A percentile compares a stretch with the other conserved stretches of the same genome.
These are phyloP conservation scores for Ctena decussata DNA, from an alignment of 2,888 invertebrate species.

Conservation along the genomic window DNA sequence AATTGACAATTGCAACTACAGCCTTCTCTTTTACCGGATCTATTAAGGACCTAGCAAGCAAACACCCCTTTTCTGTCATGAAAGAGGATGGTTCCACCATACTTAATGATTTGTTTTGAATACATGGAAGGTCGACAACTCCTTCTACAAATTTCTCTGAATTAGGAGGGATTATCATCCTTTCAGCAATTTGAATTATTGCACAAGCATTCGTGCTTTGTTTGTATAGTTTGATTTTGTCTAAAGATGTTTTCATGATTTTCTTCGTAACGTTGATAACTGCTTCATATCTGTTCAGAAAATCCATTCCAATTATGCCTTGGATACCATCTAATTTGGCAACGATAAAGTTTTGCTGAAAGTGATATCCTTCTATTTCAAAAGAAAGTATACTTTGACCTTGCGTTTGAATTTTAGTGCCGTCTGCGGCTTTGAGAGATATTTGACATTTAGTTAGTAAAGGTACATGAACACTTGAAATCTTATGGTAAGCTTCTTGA, in stretches of 20 bases:
- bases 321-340: conserved; percentile 26
- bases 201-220: conserved; percentile 20
- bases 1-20: conserved; percentile 21
- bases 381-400: conserved; percentile 2
- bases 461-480: background rate
- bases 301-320: conserved; percentile 56
- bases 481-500: background rate
- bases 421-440: conserved; percentile 8
- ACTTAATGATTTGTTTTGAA: background rate
- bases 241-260: conserved; percentile 13
- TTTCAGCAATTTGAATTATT: conserved; percentile 12
- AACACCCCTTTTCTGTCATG: background rate
- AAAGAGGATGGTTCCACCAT: conserved; percentile 16
- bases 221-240: conserved; percentile 27
- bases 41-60: conserved; percentile 13
- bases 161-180: conserved; percentile 14
- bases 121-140: background rate
- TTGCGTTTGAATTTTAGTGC: background rate
- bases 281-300: conserved; percentile 41
- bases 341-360: conserved; percentile 25
- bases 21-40: background rate
- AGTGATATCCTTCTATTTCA: background rate
- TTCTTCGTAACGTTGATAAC: conserved; percentile 36
- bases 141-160: background rate
- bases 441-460: background rate